Base-by-base conservation (phyloP, 1,140 invertebrate species). In the Mercenaria mercenaria region DNA sequence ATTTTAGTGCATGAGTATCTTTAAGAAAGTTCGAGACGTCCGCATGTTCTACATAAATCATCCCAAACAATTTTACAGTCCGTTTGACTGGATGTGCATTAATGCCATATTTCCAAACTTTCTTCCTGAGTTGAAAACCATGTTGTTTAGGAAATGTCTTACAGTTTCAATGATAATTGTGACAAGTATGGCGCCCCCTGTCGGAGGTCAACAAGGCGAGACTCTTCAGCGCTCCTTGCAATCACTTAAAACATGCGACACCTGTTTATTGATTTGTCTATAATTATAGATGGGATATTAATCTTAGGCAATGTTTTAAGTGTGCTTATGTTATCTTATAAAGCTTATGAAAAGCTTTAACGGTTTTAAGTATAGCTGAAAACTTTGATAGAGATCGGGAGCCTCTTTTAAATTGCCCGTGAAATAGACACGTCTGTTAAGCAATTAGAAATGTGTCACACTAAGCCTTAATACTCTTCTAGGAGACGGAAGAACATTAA, bases 141-240 rank as follows among this genome's bases (percentile, higher is more conserved):
- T 72, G 67, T 72, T 32, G 67, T 72, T 72, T 72, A 29, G 26
- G n/a, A 72, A 72, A 39, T 41, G 67, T 39, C 67, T 72, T 26
- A 72, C n/a, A 39, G 29, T 41, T 72, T 72, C 67, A 72, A 39
- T 18, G 67, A 72, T 72, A 32, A 72, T 29, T 39, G 2, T 72
- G 37, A 41, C 67, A 72, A 13, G 67, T 39, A 72, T 72, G 67
- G 67, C 67, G 67, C 67, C 67, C 67, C 18, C 15, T 72, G 67
- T 72, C 67, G 67, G 37, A 26, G 67, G 67, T 72, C 67, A 72
- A 72, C 67, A 72, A n/a, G 34, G 10, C 11, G 1, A 72, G 67
- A 72, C 18, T 8, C 11, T n/a, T 10, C 1, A 72, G 13, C 67
- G 39, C 67, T 67, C 61, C 61, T 67, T 32, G n/a, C 6, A 10